Conservation (phyloP, 92 coral and sea anemone genomes). For the Epizoanthus ramosus region DNA sequence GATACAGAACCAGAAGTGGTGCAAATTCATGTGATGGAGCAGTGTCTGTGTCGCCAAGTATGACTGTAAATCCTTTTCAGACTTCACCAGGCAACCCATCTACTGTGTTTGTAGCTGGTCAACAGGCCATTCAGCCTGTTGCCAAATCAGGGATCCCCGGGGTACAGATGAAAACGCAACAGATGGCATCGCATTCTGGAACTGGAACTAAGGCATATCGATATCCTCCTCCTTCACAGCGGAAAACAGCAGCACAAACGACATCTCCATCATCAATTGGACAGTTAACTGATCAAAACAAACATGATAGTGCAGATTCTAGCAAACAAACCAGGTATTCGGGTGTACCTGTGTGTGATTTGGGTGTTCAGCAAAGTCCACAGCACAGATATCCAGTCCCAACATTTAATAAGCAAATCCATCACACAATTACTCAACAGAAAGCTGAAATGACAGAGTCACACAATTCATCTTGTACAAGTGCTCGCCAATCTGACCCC, state of each 20-base stretch:
- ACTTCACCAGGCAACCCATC: background rate
- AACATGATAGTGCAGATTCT: too few relatives aligned
- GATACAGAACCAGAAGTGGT: background rate
- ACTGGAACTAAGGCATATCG: background rate
- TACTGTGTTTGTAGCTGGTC: background rate
- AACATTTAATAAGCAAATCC: background rate
- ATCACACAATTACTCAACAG: background rate
- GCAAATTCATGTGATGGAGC: background rate
- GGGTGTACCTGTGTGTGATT: background rate
- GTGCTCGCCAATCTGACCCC: background rate
- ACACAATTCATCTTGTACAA: background rate
- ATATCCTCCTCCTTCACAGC: conserved; percentile 3
- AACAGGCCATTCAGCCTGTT: background rate
- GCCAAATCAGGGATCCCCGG: too few relatives aligned
- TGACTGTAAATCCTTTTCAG: background rate
- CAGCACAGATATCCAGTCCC: background rate
- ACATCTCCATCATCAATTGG: background rate
- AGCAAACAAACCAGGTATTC: too few relatives aligned
- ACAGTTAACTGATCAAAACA: too few relatives aligned
- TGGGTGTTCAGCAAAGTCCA: background rate
- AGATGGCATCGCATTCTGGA: background rate
- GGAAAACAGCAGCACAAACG: background rate
- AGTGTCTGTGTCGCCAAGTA: background rate
- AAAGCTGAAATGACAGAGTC: background rate
- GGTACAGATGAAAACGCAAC: background rate